Percentiles rank a stretch among this genome's conserved stretches.
phyloP scores from a whole-genome alignment of 2,888 invertebrate genomes.

The Palloptera scutellata region DNA sequence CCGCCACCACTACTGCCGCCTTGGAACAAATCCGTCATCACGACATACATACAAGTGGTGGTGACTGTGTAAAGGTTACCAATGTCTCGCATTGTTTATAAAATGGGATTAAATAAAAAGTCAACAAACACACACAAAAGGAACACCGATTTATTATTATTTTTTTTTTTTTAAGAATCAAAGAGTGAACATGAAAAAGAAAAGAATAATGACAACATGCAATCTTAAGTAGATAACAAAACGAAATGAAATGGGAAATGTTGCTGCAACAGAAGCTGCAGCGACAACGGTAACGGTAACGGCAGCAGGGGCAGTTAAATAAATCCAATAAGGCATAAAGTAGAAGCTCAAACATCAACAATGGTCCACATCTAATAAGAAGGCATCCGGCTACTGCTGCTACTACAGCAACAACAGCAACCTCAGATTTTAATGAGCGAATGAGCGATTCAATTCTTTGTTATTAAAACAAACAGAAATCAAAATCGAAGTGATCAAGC shows the following conservation, averaged over 20 bases:
- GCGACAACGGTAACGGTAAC: constrained; percentile 18
- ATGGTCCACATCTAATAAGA: no score
- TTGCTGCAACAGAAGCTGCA: constrained; percentile 28
- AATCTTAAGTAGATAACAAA: constrained; percentile 46
- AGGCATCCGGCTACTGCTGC: no score
- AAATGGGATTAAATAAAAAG: constrained; percentile 32
- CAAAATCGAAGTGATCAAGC: no score
- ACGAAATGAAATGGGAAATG: constrained; percentile 34
- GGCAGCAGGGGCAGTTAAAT: constrained; percentile 43
- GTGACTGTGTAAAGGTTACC: constrained; percentile 1
- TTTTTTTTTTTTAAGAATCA: neutral
- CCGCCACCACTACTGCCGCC: neutral
- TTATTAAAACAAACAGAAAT: no score
- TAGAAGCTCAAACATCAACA: neutral
- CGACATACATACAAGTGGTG: constrained; percentile 22
- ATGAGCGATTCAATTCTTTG: no score
- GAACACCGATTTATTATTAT: neutral
- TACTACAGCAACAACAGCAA: no score
- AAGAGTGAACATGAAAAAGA: constrained; percentile 6
- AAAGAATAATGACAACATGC: constrained; percentile 46
- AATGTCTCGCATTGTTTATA: constrained; percentile 13
- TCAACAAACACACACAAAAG: constrained; percentile 9
- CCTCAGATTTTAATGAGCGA: no score
- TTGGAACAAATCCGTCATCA: constrained; percentile 29
- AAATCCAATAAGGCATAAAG: constrained; percentile 46